phyloP scores from a whole-genome alignment of 1,140 invertebrate genomes.

The Pseudomyrmex sp. region DNA sequence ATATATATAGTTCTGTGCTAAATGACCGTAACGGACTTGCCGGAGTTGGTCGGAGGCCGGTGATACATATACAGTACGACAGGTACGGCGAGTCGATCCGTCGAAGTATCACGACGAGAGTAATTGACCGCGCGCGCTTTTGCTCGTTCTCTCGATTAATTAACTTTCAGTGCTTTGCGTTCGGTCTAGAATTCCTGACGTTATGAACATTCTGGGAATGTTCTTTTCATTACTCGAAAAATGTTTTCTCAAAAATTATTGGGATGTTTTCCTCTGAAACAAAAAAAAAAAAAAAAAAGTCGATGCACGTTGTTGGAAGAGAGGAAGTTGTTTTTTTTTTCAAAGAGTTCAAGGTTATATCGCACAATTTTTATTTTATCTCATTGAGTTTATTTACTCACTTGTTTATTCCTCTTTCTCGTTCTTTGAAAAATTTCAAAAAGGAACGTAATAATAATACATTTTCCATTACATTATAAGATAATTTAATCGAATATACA shows the following conservation, averaged over 20 bases:
- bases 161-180: conserved; percentile 31
- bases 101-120: conserved; percentile 34
- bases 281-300: not conserved
- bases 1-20: not conserved
- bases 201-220: not conserved
- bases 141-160: conserved; percentile 36
- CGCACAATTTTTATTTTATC: too few relatives aligned
- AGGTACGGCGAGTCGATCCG: conserved; percentile 25
- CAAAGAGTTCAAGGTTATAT: too few relatives aligned
- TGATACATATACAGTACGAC: conserved; percentile 4
- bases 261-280: too few relatives aligned
- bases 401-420: too few relatives aligned
- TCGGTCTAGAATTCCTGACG: not conserved
- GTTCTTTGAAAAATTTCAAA: too few relatives aligned
- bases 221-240: too few relatives aligned
- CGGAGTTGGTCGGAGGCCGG: not conserved
- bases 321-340: too few relatives aligned
- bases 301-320: not conserved
- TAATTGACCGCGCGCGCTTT: conserved; percentile 40
- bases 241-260: too few relatives aligned
- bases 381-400: too few relatives aligned
- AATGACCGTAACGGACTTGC: conserved; percentile 33
- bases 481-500: not conserved
- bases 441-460: too few relatives aligned
- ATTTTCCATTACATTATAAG: too few relatives aligned